These are phyloP conservation scores for Forbesichthys agassizii DNA, from an alignment of 2,113 vertebrate species.

Conservation along the genomic window DNA sequence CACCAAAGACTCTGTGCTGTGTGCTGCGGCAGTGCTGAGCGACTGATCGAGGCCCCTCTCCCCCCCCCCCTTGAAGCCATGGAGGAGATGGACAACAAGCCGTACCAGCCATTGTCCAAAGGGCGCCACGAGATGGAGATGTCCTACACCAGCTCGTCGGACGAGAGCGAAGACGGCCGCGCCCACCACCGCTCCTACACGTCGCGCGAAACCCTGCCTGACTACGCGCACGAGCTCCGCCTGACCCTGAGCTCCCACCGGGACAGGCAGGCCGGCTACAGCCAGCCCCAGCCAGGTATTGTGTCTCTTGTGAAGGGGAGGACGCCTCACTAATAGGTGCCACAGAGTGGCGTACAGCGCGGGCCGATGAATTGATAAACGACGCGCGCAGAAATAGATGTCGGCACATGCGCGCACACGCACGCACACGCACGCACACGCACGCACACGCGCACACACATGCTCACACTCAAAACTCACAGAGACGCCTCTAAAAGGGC, in stretches of 20 bases:
- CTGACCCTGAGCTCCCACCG: constrained; percentile 89
- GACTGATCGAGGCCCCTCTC: constrained; percentile 68
- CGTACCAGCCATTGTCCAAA: constrained; percentile 94
- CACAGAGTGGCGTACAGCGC: not conserved
- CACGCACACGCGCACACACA: constrained; percentile 10
- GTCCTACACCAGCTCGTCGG: constrained; percentile 94
- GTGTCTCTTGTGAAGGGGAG: not conserved
- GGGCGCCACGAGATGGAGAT: constrained; percentile 95
- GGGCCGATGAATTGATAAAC: not conserved
- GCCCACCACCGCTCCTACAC: constrained; percentile 89
- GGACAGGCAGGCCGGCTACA: constrained; percentile 85
- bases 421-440: constrained; percentile 1
- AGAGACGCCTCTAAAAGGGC: constrained; percentile 58
- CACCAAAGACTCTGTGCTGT: constrained; percentile 72
- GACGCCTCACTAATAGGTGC: not conserved
- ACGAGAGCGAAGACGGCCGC: constrained; percentile 92
- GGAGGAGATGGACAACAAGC: constrained; percentile 98
- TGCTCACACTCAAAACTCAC: not conserved
- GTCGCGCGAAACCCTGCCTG: constrained; percentile 93
- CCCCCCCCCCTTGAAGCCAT: constrained; percentile 71
- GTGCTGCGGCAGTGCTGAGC: constrained; percentile 72
- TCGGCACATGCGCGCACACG: constrained; percentile 8
- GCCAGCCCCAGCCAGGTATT: constrained; percentile 86
- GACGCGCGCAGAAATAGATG: constrained; percentile 4
- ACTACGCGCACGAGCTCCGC: constrained; percentile 90